Conservation (phyloP, 2,888 invertebrate genomes). For the Cheilosia variabilis region DNA sequence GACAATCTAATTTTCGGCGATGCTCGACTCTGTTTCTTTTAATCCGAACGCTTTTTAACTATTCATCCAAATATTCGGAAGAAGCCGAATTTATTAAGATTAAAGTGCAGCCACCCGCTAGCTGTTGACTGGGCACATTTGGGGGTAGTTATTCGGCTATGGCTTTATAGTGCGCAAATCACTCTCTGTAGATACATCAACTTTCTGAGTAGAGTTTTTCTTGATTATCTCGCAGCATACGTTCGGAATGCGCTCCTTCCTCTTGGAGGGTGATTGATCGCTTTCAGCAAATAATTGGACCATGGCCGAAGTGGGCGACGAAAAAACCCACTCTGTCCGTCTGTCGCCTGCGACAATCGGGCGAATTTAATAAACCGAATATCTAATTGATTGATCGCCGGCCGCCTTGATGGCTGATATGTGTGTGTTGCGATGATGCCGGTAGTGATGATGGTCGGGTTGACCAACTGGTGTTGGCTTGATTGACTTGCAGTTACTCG, state of each 20-base stretch:
- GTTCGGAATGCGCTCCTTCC: constrained; percentile 13
- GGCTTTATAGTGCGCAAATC: constrained; percentile 35
- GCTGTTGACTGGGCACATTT: constrained; percentile 4
- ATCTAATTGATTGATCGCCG: constrained; percentile 72
- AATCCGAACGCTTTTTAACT: constrained; percentile 56
- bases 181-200: constrained; percentile 71
- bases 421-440: constrained; percentile 55
- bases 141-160: constrained; percentile 37
- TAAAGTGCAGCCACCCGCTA: constrained; percentile 31
- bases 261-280: constrained; percentile 60
- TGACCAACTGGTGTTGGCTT: constrained; percentile 72
- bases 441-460: constrained; percentile 51
- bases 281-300: constrained; percentile 65
- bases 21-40: constrained; percentile 12
- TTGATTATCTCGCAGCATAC: constrained; percentile 26
- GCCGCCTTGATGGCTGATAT: background rate
- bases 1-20: constrained; percentile 51
- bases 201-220: constrained; percentile 48
- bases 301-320: constrained; percentile 15
- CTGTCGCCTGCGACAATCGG: constrained; percentile 35
- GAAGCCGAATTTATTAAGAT: constrained; percentile 44
- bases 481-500: constrained; percentile 47
- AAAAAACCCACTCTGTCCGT: constrained; percentile 33
- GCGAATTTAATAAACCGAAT: constrained; percentile 68
- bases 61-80: constrained; percentile 53